Base-by-base conservation (phyloP, 23 tunicate genomes). In the Halocynthia roretzi region DNA sequence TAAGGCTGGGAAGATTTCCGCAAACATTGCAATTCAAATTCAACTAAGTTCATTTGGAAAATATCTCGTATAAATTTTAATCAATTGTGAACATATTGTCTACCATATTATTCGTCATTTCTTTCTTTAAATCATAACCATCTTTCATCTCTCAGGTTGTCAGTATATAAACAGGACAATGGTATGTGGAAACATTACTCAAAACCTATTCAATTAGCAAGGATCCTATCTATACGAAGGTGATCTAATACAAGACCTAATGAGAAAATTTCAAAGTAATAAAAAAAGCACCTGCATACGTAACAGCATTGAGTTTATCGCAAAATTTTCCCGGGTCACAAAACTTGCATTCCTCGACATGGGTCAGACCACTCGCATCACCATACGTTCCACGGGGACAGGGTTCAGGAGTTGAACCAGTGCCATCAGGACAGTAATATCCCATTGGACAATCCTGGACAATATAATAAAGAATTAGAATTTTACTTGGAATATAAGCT, bases 321-420 rank as follows among this genome's bases (percentile, higher is more conserved):
- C 99, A 96, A 65, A 71, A 96, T 53, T 50, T 62, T 8, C 99
- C 99, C 7, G 99, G 83, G 44, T 82, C 88, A 76, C 99, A 96
- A 8, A 53, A 53, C 44, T 77, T 76, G 81, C 99, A 94, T 70
- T 89, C 83, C 6, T 80, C 94, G 60, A 67, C 69, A 6, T 62
- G 18, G 8, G 67, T 72, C 10, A 88, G 78, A 8, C 83, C 88
- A 2, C 53, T n/a, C n/a, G 54, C 78, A 75, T 81, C 81, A 10
- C 90, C 89, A 65, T 88, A 94, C 6, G 84, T 81, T 22, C 99
- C 99, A 31, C 81, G 71, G 9, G 99, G 95, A 58, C 99, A 94
- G 6, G 72, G 70, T 8, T 49, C 50, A 19, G 93, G 83, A 9
- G 52, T 58, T 9, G 62, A 65, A 53, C 74, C 80, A 17, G 94